phyloP scores from a whole-genome alignment of 2,113 vertebrate species.

The Propithecus coquereli region DNA sequence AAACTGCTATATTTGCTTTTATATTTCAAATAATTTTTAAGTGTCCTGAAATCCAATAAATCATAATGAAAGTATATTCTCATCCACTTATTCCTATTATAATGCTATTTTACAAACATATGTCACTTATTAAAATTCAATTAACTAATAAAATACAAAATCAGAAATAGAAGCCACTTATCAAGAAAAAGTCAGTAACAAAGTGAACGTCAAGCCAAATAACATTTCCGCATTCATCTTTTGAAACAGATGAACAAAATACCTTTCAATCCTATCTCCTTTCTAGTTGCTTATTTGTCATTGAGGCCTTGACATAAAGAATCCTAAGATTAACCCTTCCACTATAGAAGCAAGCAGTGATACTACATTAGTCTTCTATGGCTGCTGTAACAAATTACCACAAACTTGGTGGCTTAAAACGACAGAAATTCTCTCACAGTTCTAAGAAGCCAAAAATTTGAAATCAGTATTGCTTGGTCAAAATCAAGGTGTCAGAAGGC shows the following conservation, averaged over 20 bases:
- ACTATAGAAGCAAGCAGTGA: not conserved
- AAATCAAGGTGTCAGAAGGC: not conserved
- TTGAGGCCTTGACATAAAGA: not conserved
- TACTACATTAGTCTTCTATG: not conserved
- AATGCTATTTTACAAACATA: constrained; percentile 2
- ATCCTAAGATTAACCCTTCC: not conserved
- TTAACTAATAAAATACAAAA: constrained; percentile 50
- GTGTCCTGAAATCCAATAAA: constrained; percentile 43
- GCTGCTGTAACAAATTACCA: not conserved
- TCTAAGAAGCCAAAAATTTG: not conserved
- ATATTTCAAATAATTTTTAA: constrained; percentile 59
- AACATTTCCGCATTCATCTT: not conserved
- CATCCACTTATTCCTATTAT: not conserved
- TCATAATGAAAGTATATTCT: constrained; percentile 16
- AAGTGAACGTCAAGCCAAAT: constrained; percentile 33
- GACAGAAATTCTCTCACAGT: not conserved
- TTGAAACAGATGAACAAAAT: not conserved
- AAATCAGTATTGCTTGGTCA: not conserved
- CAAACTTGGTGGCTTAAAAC: not conserved
- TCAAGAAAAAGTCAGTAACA: constrained; percentile 10
- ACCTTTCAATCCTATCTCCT: not conserved
- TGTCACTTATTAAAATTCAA: constrained; percentile 5
- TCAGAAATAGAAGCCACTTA: constrained; percentile 17
- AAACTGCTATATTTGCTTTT: constrained; percentile 69
- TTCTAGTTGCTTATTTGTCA: not conserved